A percentile compares a stretch with the other conserved stretches of the same genome.
phyloP scores from a whole-genome alignment of 2,888 invertebrate species.

The Melieria omissa region DNA sequence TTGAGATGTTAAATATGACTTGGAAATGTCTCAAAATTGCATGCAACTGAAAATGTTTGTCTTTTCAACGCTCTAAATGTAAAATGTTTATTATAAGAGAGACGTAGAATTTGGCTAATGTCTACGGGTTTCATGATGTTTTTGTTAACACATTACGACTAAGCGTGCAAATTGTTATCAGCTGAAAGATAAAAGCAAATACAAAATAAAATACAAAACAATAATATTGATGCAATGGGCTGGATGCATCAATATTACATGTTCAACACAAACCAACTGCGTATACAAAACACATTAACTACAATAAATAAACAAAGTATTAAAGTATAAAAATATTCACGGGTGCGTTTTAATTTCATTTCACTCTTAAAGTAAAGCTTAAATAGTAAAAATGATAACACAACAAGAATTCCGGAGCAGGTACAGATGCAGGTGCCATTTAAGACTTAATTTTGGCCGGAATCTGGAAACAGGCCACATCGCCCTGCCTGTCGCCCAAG shows the following conservation, averaged over 20 bases:
- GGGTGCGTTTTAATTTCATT: no score
- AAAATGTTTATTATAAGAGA: constrained; percentile 29
- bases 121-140: background rate
- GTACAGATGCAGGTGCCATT: background rate
- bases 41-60: background rate
- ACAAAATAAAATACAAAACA: background rate
- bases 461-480: constrained; percentile 75
- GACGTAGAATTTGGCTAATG: background rate
- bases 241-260: constrained; percentile 31
- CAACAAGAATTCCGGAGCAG: background rate
- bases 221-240: constrained; percentile 32
- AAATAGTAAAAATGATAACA: constrained; percentile 7
- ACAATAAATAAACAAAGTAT: background rate
- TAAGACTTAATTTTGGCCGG: constrained; percentile 72
- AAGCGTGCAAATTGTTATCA: background rate
- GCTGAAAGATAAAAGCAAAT: background rate
- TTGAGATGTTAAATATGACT: background rate
- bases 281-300: background rate
- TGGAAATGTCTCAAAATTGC: background rate
- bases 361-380: no score
- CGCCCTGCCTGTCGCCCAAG: constrained; percentile 67
- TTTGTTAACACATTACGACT: background rate
- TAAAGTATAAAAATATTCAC: no score
- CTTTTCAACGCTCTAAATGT: constrained; percentile 28
- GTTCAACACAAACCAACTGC: constrained; percentile 1